Base-by-base conservation (phyloP, 2,888 invertebrate genomes). In the Drosophila ezoana region DNA sequence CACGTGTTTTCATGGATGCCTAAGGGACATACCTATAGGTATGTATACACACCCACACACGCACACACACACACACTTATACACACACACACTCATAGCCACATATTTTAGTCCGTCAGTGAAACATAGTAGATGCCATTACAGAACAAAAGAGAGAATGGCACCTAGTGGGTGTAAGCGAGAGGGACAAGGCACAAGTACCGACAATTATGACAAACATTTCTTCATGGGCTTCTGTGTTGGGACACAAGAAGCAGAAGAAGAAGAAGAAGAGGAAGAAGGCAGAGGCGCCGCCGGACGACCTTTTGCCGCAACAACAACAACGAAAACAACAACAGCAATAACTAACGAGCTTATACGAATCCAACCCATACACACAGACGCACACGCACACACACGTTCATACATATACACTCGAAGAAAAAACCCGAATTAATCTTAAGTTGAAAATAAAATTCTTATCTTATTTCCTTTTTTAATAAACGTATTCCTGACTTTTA, bases 131-230 rank as follows among this genome's bases (percentile, higher is more conserved):
- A 65, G 61, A 64, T 69, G 41, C 38, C 75, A 79, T 76, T 64
- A 65, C 64, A 74, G 59, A 81, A 65, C 64, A 80, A 72, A 77
- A 65, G 67, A 60, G 56, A 56, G 28, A 28, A 48, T 60, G 43
- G 44, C 43, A 47, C 35, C 28, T 14, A 52, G 40, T 5, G 41
- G 37, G 32, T 13, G 44, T 9, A 20, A 10, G 18, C n/a, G 32
- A 16, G 41, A 5, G 35, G 13, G 45, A 2, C 32, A 18, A 43
- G 52, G 32, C 88, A 68, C 72, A 83, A 88, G 89, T 74, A 83
- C 87, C 73, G 65, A 83, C 87, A 83, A 89, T 83, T 83, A 83
- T 83, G 83, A 83, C 87, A 83, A 83, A 87, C 87, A 87, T 84
- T 77, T 83, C 81, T 69, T 62, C 49, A 45, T 48, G 51, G 60